Base-by-base conservation (phyloP, 2,888 invertebrate species). In the Tholera decimalis region DNA sequence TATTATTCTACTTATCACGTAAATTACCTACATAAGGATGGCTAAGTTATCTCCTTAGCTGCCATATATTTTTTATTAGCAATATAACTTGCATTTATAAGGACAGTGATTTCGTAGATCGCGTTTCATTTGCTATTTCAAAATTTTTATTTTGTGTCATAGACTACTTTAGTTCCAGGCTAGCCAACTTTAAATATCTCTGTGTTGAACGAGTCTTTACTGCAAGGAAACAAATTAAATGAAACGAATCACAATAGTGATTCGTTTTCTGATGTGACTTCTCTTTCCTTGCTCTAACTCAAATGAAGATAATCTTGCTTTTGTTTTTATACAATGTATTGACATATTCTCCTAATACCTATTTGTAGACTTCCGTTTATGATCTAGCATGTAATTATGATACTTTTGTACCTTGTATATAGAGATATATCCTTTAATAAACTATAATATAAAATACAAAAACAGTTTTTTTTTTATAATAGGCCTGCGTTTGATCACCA, bases 351-450 rank as follows among this genome's bases (percentile, higher is more conserved):
- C 50, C 37, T 63, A 50, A 50, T 61, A 69, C 44, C 33, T 57
- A 59, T 73, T 71, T 69, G 69, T 76, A 76, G 60, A 76, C 73
- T 60, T 54, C 57, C 73, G 72, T 75, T 75, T 80, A 78, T 66
- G 58, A 37, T 73, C 68, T 83, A 80, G 72, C 59, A 64, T 72
- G 37, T 63, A 69, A 65, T 64, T 71, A 85, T 83, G 84, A 89
- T 86, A 89, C 87, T 89, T 91, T 91, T 90, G 86, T 92, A 92
- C 90, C 89, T 88, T 89, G 88, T 91, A 88, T 88, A 89, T 85
- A 84, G 55, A 77, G 73, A 84, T 83, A 80, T 79, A 86, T 83
- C 75, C 83, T 83, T 79, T 84, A 85, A 72, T 85, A 87, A 86
- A 85, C 73, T 73, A 80, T 73, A 70, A 75, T 60, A 69, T 71